A percentile compares a stretch with the other conserved stretches of the same genome.
phyloP scores from a whole-genome alignment of 35 echinoderm and acorn worm genomes.

The Strongylocentrotus purpuratus region DNA sequence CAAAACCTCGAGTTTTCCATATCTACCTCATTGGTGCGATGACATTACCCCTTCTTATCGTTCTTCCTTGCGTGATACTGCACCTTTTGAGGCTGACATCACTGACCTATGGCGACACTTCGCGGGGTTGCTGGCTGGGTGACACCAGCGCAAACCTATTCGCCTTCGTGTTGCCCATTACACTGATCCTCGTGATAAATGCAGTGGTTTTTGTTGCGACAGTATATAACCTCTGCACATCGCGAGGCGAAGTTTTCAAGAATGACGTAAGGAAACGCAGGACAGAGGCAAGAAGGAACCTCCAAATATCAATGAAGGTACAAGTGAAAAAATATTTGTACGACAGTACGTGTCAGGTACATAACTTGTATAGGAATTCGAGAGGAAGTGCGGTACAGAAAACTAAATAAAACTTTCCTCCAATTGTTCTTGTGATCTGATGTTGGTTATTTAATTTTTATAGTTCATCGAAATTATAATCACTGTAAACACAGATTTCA shows the following conservation, averaged over 20 bases:
- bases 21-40: neutral
- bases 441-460: too few species aligned
- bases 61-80: neutral
- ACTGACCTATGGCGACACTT: neutral
- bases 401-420: too few species aligned
- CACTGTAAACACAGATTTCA: too few species aligned
- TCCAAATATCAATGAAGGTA: conserved; percentile 12
- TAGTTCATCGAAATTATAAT: too few species aligned
- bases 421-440: too few species aligned
- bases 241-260: neutral
- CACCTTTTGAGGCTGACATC: neutral
- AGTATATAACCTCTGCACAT: neutral
- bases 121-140: neutral
- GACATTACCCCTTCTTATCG: neutral
- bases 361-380: too few species aligned
- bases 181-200: neutral
- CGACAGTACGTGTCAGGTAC: too few species aligned
- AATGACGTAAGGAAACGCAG: neutral
- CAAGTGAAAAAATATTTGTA: neutral
- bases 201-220: neutral
- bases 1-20: neutral
- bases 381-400: too few species aligned
- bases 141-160: neutral
- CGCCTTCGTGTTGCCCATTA: neutral
- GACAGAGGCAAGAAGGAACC: neutral